phyloP scores from a whole-genome alignment of 2,888 invertebrate species.

The Thecocarcelia acutangulata region DNA sequence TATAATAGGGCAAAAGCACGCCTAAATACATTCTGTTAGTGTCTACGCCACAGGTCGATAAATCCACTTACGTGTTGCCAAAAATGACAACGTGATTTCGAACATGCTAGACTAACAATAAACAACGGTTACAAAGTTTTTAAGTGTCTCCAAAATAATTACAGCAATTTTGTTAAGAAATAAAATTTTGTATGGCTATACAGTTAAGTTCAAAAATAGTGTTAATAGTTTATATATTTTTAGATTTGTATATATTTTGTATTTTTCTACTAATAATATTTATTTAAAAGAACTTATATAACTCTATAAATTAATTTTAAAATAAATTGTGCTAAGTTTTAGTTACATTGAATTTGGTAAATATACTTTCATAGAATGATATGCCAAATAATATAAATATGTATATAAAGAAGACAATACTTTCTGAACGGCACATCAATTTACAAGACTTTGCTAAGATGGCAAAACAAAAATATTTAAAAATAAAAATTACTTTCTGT shows the following conservation, averaged over 20 bases:
- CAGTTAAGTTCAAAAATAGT: neutral
- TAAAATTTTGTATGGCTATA: neutral
- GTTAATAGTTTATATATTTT: neutral
- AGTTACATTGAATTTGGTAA: slow-evolving; percentile 40
- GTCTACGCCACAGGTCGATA: no score
- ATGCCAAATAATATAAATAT: slow-evolving; percentile 50
- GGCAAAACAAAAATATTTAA: slow-evolving; percentile 13
- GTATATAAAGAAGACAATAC: slow-evolving; percentile 34
- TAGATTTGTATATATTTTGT: neutral
- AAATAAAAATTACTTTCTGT: neutral
- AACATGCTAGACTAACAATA: no score
- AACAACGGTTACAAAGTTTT: no score
- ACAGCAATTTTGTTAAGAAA: neutral
- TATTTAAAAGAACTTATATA: slow-evolving; percentile 31
- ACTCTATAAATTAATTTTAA: slow-evolving; percentile 19
- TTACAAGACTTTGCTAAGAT: slow-evolving; percentile 30
- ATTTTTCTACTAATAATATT: neutral
- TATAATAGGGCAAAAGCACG: no score
- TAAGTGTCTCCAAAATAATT: no score
- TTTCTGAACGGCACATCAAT: slow-evolving; percentile 18
- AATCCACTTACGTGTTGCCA: no score
- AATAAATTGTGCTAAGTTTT: slow-evolving; percentile 63
- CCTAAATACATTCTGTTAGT: no score
- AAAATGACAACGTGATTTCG: no score
- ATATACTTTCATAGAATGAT: slow-evolving; percentile 53